Percentiles rank a stretch among this genome's conserved stretches.
Evolutionary conservation across 2,797 vertebrate genomes (phyloP).

Genomic region (Oreochromis grahami): DNA sequence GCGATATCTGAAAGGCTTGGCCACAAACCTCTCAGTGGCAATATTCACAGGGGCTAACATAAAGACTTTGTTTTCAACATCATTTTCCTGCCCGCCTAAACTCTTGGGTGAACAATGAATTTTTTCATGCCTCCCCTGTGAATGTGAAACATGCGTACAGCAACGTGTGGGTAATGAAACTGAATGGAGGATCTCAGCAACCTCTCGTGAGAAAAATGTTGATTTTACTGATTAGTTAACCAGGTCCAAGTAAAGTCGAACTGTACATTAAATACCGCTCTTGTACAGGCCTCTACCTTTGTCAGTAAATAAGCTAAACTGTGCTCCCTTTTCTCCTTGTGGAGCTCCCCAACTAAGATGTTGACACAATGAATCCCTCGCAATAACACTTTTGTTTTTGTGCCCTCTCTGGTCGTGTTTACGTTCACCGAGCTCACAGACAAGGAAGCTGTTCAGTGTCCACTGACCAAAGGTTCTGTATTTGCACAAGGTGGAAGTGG

Average conservation of each 20-base stretch:
- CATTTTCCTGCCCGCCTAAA: slow-evolving; percentile 31
- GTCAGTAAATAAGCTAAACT: slow-evolving; percentile 74
- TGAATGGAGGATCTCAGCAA: slow-evolving; percentile 51
- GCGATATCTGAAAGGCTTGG: slow-evolving; percentile 29
- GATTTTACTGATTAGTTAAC: slow-evolving; percentile 71
- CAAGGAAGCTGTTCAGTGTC: slow-evolving; percentile 56
- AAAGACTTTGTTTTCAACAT: slow-evolving; percentile 27
- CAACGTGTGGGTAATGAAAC: slow-evolving; percentile 50
- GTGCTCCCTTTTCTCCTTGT: slow-evolving; percentile 46
- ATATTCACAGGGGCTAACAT: slow-evolving; percentile 38
- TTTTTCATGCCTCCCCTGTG: slow-evolving; percentile 39
- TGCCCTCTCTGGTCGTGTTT: slow-evolving; percentile 77
- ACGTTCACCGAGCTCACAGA: slow-evolving; percentile 70
- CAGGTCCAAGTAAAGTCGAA: slow-evolving; percentile 64
- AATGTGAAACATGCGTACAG: slow-evolving; percentile 23
- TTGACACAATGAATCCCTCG: slow-evolving; percentile 74
- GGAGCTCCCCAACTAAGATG: slow-evolving; percentile 59
- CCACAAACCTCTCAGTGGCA: slow-evolving; percentile 29
- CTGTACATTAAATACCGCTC: slow-evolving; percentile 50
- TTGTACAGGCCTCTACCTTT: slow-evolving; percentile 47
- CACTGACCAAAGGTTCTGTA: slow-evolving; percentile 48
- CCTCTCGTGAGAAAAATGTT: slow-evolving; percentile 72
- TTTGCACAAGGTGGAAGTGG: neutral
- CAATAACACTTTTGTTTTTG: slow-evolving; percentile 81
- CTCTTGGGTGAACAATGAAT: slow-evolving; percentile 19